Percentiles rank a stretch among this genome's conserved stretches.
phyloP scores from a whole-genome alignment of 2,888 invertebrate species.

The Dorcus hopei region DNA sequence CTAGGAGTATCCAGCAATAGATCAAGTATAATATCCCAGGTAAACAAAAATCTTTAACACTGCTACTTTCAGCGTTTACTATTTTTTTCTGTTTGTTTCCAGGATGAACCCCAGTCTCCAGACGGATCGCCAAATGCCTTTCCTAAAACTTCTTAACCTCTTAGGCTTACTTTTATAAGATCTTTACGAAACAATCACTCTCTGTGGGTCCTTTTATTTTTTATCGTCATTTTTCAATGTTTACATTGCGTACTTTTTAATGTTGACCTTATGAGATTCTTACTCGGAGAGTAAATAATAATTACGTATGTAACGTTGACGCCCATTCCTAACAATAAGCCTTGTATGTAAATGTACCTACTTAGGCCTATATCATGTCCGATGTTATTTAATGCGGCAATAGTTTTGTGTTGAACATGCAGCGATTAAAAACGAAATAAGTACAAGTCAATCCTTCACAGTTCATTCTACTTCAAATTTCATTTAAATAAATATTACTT shows the following conservation, averaged over 20 bases:
- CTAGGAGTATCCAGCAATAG: constrained; percentile 59
- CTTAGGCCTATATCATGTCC: constrained; percentile 28
- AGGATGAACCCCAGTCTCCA: constrained; percentile 43
- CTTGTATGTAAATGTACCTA: constrained; percentile 27
- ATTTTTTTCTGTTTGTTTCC: constrained; percentile 26
- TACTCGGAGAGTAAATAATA: constrained; percentile 7
- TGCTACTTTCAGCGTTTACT: not conserved
- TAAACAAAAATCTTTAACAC: constrained; percentile 21
- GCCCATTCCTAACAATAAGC: constrained; percentile 30
- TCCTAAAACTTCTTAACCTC: constrained; percentile 12
- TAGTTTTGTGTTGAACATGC: not conserved
- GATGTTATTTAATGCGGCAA: constrained; percentile 19
- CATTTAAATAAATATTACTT: no score
- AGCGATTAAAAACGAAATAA: no score
- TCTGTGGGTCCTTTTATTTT: constrained; percentile 13
- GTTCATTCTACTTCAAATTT: no score
- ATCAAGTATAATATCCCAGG: constrained; percentile 58
- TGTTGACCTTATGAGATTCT: constrained; percentile 13
- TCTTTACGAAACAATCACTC: constrained; percentile 18
- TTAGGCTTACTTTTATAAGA: not conserved
- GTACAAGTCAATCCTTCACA: no score
- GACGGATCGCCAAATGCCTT: constrained; percentile 46
- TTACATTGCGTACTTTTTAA: constrained; percentile 15
- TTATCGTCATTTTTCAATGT: constrained; percentile 13
- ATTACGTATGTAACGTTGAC: constrained; percentile 17